phyloP scores from a whole-genome alignment of 2,113 vertebrate species.

The Hypanus sabinus region DNA sequence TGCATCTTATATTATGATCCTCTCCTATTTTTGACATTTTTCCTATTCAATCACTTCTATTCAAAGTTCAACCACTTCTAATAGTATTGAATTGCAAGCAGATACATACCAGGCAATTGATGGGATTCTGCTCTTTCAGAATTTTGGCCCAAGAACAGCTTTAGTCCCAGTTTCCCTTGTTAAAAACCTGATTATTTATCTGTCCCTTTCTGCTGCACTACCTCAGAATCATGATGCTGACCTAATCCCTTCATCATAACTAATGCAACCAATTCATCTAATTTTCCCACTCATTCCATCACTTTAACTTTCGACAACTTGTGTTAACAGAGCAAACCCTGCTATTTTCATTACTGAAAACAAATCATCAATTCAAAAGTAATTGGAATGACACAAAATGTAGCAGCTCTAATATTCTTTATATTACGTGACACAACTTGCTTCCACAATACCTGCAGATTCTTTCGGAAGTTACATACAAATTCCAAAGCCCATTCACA shows the following conservation, averaged over 20 bases:
- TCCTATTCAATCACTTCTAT: background rate
- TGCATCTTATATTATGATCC: background rate
- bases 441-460: background rate
- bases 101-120: background rate
- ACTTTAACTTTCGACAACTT: background rate
- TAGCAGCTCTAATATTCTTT: background rate
- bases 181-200: background rate
- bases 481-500: background rate
- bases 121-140: background rate
- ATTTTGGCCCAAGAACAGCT: background rate
- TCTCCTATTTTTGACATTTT: background rate
- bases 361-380: background rate
- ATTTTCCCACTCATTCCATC: background rate
- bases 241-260: background rate
- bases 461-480: background rate
- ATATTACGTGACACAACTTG: background rate
- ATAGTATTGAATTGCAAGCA: background rate
- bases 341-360: background rate
- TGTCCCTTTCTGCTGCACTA: background rate
- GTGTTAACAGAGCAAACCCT: background rate
- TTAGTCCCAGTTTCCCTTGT: background rate
- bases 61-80: background rate
- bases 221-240: background rate
- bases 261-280: background rate
- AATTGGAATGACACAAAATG: background rate